Percentiles rank a stretch among this genome's conserved stretches.
Evolutionary conservation across 2,797 vertebrate species (phyloP).

Genomic region (Spheniscus humboldti): DNA sequence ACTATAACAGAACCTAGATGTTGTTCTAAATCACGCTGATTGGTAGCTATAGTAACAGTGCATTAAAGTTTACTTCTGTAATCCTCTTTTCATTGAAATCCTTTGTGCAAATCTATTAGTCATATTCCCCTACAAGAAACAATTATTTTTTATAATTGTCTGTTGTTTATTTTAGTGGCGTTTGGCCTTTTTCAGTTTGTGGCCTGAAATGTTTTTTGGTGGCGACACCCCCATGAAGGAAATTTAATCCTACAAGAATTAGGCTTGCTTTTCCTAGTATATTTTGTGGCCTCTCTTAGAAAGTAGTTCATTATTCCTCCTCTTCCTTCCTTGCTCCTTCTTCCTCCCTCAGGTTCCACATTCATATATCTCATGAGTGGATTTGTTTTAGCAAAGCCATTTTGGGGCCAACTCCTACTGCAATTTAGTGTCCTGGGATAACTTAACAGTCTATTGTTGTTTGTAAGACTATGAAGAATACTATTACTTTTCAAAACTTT

Average conservation of each 20-base stretch:
- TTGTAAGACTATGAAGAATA: background rate
- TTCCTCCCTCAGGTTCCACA: background rate
- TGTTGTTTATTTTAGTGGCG: background rate
- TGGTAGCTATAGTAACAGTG: background rate
- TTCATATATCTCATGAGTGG: rapidly evolving
- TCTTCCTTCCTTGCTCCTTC: background rate
- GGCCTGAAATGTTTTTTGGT: background rate
- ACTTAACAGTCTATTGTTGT: background rate
- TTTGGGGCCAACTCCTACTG: background rate
- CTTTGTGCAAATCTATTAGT: background rate
- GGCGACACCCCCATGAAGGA: background rate
- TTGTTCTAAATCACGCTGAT: background rate
- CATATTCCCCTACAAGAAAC: background rate
- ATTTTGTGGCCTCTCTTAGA: background rate
- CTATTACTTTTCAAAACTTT: background rate
- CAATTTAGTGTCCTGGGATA: background rate
- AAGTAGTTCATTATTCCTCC: background rate
- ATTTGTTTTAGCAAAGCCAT: background rate
- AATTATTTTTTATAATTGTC: background rate
- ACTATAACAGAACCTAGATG: background rate
- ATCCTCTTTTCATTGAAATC: background rate
- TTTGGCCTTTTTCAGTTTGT: background rate
- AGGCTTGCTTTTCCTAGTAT: background rate
- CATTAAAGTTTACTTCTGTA: background rate
- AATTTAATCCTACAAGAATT: background rate